phyloP scores from a whole-genome alignment of 2,797 vertebrate species.

The Eospalax fontanierii region DNA sequence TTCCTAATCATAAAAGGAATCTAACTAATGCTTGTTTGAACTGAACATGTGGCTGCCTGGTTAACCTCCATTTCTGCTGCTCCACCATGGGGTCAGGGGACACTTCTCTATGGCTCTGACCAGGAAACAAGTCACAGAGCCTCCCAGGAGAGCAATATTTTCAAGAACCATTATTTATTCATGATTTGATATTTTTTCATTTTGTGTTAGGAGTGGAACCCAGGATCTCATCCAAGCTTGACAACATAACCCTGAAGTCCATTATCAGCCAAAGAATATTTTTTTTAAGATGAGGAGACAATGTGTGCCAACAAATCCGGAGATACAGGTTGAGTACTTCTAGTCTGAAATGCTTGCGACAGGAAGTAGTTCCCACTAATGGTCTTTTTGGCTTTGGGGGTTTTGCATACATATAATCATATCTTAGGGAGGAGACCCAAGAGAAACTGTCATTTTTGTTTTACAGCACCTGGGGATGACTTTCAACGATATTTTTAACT shows the following conservation, averaged over 20 bases:
- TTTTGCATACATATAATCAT: background rate
- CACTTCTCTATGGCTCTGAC: background rate
- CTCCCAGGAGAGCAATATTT: background rate
- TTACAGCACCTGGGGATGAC: background rate
- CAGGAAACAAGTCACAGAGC: background rate
- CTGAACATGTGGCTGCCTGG: background rate
- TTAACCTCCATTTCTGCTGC: background rate
- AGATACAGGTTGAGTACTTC: background rate
- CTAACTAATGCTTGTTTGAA: slow-evolving; percentile 26
- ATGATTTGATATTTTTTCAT: background rate
- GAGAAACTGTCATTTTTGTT: background rate
- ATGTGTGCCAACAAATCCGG: background rate
- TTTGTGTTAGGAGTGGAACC: background rate
- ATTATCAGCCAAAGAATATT: background rate
- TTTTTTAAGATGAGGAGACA: background rate
- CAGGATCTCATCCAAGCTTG: background rate
- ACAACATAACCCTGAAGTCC: too few species aligned
- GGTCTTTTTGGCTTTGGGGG: background rate
- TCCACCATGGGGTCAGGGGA: background rate
- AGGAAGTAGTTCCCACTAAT: background rate
- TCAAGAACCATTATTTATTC: background rate
- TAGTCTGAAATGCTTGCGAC: background rate
- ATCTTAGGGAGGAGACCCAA: background rate
- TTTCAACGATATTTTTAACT: background rate
- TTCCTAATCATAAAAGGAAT: slow-evolving; percentile 9